Base-by-base conservation (phyloP, 2,797 vertebrate genomes). In the Hephaestus fuliginosus region DNA sequence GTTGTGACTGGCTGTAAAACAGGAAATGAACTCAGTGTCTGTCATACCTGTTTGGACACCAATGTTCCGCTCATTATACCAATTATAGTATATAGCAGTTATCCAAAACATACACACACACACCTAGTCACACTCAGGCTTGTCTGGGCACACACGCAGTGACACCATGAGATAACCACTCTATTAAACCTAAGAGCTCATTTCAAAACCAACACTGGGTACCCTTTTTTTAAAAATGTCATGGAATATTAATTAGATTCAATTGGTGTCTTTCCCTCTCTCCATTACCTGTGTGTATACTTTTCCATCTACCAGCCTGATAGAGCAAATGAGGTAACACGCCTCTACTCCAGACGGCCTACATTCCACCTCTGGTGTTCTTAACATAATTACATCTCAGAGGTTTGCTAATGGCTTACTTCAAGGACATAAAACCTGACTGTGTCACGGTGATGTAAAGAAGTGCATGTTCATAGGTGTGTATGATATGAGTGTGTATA, bases 21-120 rank as follows among this genome's bases (percentile, higher is more conserved):
- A 84, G 79, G 74, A 89, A 82, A 77, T 86, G 2, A 85, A 70
- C 33, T 87, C 66, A 86, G 44, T 58, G 41, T 60, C 41, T 68
- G 33, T 68, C 36, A 20, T 30, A 36, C 22, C 51, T 80, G 30
- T 76, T 81, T 85, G 52, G 43, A 80, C 14, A 65, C 41, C 51
- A 69, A 51, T 61, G 43, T 66, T 67, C 70, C 20, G 0, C 44
- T 78, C 51, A 53, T 81, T 81, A 75, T 49, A 61, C 70, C 14
- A 75, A 41, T 80, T 69, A 57, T 9, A 39, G 36, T 7, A 39
- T 52, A 46, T 20, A 51, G 20, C 44, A 51, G 44, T 55, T 44
- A 25, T 72, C 30, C 43, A 62, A 71, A 46, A 71, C 51, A 62
- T 15, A 67, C 33, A 39, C 36, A 39, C 62, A 72, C n/a, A 41